These are phyloP conservation scores for Hanleya hanleyi DNA, from an alignment of 2,888 invertebrate genomes.

Conservation along the genomic window DNA sequence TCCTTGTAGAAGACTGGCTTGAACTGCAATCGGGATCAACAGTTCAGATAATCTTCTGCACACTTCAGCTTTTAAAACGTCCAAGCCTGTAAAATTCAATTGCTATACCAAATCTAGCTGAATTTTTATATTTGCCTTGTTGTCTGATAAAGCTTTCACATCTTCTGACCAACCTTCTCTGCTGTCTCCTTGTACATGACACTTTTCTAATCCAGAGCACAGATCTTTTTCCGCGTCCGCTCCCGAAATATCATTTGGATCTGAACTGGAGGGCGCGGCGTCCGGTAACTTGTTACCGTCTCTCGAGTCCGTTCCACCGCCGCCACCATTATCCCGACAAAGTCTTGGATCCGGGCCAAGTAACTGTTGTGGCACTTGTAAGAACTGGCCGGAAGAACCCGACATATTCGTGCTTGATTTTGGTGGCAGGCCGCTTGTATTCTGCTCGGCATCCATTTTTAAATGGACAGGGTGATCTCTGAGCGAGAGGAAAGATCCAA, in stretches of 20 bases:
- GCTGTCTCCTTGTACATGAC: background rate
- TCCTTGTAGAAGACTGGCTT: too few relatives aligned
- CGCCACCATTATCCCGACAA: background rate
- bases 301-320: background rate
- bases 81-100: too few relatives aligned
- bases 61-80: too few relatives aligned
- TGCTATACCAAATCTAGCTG: conserved; percentile 20
- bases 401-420: background rate
- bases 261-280: background rate
- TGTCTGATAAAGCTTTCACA: conserved; percentile 5
- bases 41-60: too few relatives aligned
- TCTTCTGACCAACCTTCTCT: background rate
- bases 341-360: background rate
- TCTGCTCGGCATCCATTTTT: background rate
- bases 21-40: too few relatives aligned
- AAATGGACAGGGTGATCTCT: background rate
- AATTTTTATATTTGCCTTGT: conserved; percentile 25
- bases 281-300: background rate
- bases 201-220: background rate
- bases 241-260: background rate
- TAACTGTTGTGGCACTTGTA: background rate
- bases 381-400: background rate
- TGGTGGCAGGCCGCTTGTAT: background rate
- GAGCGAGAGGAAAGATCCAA: background rate
- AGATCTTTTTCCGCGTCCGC: background rate